A percentile compares a stretch with the other conserved stretches of the same genome.
Evolutionary conservation across 2,888 invertebrate genomes (phyloP).

Genomic region (Tineola bisselliella): DNA sequence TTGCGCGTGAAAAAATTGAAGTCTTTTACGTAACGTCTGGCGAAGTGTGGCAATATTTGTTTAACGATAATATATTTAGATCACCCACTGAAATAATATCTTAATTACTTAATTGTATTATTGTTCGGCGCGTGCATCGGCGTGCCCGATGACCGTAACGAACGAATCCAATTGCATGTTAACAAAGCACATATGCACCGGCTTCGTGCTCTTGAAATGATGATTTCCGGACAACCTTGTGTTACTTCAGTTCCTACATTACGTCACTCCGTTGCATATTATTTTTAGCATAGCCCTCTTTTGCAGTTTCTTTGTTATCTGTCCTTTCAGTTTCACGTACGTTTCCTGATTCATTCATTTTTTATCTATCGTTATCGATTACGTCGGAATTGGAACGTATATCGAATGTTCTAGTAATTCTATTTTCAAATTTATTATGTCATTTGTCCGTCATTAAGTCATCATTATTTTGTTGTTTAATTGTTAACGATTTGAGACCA

Average conservation of each 20-base stretch:
- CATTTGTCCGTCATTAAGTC: not conserved
- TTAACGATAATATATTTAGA: conserved; percentile 14
- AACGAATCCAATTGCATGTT: conserved; percentile 27
- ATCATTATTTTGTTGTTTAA: not conserved
- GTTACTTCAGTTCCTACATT: conserved; percentile 47
- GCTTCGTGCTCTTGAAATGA: conserved; percentile 36
- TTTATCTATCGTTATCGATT: not conserved
- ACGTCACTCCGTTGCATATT: conserved; percentile 34
- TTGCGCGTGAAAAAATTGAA: conserved; percentile 44
- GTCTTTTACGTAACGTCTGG: conserved; percentile 38
- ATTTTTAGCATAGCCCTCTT: not conserved
- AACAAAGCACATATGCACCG: conserved; percentile 36
- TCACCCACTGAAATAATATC: not conserved
- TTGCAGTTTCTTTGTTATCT: conserved; percentile 10
- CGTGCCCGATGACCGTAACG: conserved; percentile 4
- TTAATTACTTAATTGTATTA: not conserved
- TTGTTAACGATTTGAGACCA: not conserved
- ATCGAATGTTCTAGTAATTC: conserved; percentile 3
- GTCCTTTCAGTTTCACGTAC: not conserved
- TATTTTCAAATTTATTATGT: not conserved
- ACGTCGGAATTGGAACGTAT: not conserved
- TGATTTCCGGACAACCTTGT: conserved; percentile 59
- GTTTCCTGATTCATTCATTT: not conserved
- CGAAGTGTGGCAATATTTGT: conserved; percentile 16
- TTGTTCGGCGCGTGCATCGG: not conserved